A percentile compares a stretch with the other conserved stretches of the same genome.
phyloP scores from a whole-genome alignment of 1,140 invertebrate genomes.

The Drosophila rhopaloa region DNA sequence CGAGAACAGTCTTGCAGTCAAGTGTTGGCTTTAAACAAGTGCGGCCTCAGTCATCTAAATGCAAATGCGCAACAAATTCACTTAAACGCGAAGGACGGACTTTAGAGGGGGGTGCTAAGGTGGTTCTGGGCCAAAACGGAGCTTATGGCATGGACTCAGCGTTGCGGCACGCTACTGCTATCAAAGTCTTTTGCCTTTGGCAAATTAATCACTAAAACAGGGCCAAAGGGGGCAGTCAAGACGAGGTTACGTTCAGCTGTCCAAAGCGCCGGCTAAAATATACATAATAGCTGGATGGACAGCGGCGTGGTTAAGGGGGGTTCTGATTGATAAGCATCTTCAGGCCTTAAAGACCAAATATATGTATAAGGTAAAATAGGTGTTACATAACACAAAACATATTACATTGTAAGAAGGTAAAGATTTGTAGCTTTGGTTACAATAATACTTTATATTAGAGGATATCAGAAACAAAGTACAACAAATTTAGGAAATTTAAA shows the following conservation, averaged over 20 bases:
- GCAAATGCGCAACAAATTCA: slow-evolving; percentile 74
- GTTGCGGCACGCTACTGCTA: slow-evolving; percentile 78
- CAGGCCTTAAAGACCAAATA: no score
- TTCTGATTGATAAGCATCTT: not conserved
- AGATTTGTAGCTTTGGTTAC: no score
- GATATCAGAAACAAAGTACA: no score
- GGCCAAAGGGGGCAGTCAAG: slow-evolving; percentile 31
- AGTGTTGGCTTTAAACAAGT: slow-evolving; percentile 69
- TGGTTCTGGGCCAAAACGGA: slow-evolving; percentile 26
- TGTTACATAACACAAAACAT: no score
- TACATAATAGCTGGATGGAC: slow-evolving; percentile 27
- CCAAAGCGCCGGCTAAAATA: slow-evolving; percentile 56
- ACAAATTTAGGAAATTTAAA: no score
- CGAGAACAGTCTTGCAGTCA: slow-evolving; percentile 23
- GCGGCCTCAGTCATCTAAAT: slow-evolving; percentile 70
- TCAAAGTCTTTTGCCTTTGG: slow-evolving; percentile 80
- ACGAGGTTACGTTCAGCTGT: slow-evolving; percentile 37
- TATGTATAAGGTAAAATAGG: no score
- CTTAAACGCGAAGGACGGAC: slow-evolving; percentile 54
- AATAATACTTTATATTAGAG: no score
- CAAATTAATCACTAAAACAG: slow-evolving; percentile 71
- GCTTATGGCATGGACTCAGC: slow-evolving; percentile 34
- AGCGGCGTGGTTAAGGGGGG: slow-evolving; percentile 9
- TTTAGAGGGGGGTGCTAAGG: not conserved
- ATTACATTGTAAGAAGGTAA: no score